Percentiles rank a stretch among this genome's conserved stretches.
phyloP scores from a whole-genome alignment of 2,797 vertebrate genomes.

The Ctenopoma kingsleyae region DNA sequence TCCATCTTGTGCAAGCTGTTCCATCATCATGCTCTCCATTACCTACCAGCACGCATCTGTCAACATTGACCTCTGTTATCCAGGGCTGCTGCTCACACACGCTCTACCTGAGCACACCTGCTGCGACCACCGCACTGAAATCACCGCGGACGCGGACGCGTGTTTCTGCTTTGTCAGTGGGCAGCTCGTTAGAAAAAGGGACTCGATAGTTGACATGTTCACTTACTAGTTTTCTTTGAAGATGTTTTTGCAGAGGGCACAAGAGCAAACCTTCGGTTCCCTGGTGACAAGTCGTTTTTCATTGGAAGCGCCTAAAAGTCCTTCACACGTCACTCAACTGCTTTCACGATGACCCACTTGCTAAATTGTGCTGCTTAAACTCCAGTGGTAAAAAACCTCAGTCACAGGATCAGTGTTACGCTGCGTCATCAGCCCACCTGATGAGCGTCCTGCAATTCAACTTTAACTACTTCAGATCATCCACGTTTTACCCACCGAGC shows the following conservation, averaged over 20 bases:
- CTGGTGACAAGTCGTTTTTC: constrained; percentile 28
- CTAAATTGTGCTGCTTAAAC: not conserved
- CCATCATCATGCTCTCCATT: constrained; percentile 27
- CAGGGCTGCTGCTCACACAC: not conserved
- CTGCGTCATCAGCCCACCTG: constrained; percentile 27
- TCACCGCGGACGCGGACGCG: not conserved
- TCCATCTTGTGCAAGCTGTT: constrained; percentile 36
- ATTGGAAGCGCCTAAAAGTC: constrained; percentile 1
- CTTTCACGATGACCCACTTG: constrained; percentile 6
- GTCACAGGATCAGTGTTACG: not conserved
- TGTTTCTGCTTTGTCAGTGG: constrained; percentile 4
- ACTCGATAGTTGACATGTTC: not conserved
- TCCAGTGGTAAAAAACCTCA: not conserved
- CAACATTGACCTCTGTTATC: constrained; percentile 9
- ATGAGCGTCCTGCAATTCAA: not conserved
- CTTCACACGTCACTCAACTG: not conserved
- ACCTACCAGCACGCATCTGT: constrained; percentile 33
- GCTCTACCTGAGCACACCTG: constrained; percentile 41
- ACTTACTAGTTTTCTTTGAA: constrained; percentile 43
- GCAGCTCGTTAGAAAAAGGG: not conserved
- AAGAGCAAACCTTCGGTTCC: not conserved
- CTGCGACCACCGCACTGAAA: constrained; percentile 12
- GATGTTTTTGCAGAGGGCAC: constrained; percentile 8
- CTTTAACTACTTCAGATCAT: not conserved
- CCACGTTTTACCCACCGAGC: not conserved